phyloP scores from a whole-genome alignment of 2,888 invertebrate species.

The Meliscaeva auricollis region DNA sequence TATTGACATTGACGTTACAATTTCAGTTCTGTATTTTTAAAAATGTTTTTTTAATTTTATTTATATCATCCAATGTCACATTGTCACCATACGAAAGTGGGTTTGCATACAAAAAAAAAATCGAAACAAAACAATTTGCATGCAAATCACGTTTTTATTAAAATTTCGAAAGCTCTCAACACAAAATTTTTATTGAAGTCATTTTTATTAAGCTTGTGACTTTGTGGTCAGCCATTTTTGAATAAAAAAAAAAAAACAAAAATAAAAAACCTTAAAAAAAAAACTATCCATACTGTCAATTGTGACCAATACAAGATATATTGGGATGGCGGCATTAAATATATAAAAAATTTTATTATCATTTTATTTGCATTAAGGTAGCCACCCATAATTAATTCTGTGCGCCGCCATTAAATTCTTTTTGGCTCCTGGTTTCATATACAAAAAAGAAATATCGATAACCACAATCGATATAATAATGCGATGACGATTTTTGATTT shows the following conservation, averaged over 20 bases:
- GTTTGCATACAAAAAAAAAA: slow-evolving; percentile 15
- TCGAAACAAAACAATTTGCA: slow-evolving; percentile 10
- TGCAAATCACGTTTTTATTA: slow-evolving; percentile 57
- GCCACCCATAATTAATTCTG: slow-evolving; percentile 72
- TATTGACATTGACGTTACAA: slow-evolving; percentile 22
- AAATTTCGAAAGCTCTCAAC: slow-evolving; percentile 72
- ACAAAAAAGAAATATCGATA: not conserved
- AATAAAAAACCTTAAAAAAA: too few species aligned
- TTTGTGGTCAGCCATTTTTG: slow-evolving; percentile 64
- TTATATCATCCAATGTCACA: slow-evolving; percentile 35
- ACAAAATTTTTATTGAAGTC: slow-evolving; percentile 62
- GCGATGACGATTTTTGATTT: slow-evolving; percentile 66
- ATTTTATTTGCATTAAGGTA: slow-evolving; percentile 71
- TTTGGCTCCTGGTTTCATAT: slow-evolving; percentile 48
- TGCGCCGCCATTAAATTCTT: slow-evolving; percentile 66
- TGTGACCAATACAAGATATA: slow-evolving; percentile 68
- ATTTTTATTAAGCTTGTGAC: slow-evolving; percentile 47
- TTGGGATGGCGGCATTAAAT: slow-evolving; percentile 45
- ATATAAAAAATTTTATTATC: slow-evolving; percentile 48
- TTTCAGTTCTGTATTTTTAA: slow-evolving; percentile 22
- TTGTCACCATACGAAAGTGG: slow-evolving; percentile 61
- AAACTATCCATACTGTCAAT: slow-evolving; percentile 53
- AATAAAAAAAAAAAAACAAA: slow-evolving; percentile 52
- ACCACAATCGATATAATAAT: slow-evolving; percentile 1
- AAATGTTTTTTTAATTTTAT: not conserved